Evolutionary conservation across 2,797 vertebrate species (phyloP).

Genomic region (Pangasius sanitwongsei): DNA sequence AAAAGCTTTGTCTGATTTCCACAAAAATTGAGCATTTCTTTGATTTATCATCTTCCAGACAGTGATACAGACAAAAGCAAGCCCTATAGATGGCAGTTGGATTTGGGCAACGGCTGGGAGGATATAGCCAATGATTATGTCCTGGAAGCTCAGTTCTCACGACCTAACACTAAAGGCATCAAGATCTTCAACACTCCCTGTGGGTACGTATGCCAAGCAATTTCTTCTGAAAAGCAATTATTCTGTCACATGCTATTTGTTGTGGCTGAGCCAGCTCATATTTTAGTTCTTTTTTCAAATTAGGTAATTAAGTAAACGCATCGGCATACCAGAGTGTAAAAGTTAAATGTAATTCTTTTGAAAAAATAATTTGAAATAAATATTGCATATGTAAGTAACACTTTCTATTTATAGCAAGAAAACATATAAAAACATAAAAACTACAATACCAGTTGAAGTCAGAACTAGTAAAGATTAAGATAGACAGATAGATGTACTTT

Average conservation of each 20-base stretch:
- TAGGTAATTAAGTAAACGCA: background rate
- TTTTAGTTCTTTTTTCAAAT: background rate
- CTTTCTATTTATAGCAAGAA: background rate
- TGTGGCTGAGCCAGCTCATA: background rate
- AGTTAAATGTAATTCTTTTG: background rate
- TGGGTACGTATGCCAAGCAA: slow-evolving; percentile 61
- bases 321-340: background rate
- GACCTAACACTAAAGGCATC: slow-evolving; percentile 68
- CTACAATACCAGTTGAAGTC: background rate
- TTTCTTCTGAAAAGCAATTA: background rate
- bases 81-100: slow-evolving; percentile 72
- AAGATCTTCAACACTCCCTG: slow-evolving; percentile 70
- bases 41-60: slow-evolving; percentile 43
- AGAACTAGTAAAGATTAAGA: background rate
- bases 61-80: slow-evolving; percentile 60
- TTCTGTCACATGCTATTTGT: background rate
- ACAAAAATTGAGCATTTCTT: background rate
- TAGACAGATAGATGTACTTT: background rate
- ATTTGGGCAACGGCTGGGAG: slow-evolving; percentile 60
- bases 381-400: background rate
- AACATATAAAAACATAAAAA: background rate
- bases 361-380: background rate
- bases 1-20: background rate
- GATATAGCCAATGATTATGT: slow-evolving; percentile 70
- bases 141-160: slow-evolving; percentile 73